Evolutionary conservation across 1,140 invertebrate species (phyloP), one percentile per base, ranked within the genome.

Genomic region (Eulimnadia texana): DNA sequence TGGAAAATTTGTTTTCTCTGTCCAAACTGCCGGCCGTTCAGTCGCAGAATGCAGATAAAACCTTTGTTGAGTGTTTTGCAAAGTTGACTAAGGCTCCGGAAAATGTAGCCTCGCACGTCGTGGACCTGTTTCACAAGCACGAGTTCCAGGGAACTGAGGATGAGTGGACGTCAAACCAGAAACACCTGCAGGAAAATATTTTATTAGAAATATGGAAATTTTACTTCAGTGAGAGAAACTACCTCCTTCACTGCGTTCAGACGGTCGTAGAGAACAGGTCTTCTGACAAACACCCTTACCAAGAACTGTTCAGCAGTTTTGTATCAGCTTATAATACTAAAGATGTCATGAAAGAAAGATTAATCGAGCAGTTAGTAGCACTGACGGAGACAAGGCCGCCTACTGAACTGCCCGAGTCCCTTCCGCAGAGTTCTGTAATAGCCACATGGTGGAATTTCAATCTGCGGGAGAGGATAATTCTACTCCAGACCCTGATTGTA

Each of bases 131-230:
- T 27, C 27, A 20, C n/a, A 25, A 20, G 20, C 25, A 57, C 22
- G 55, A 57, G 25, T 57, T 29, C 11, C n/a, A 20, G 11, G 55
- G 55, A n/a, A 57, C 55, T 42, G 55, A 9, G 1, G 55, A 57
- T 3, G 27, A 57, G 28, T 57, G 27, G 27, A 33, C 27, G n/a
- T 29, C n/a, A n/a, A 33, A 57, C 27, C 27, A 57, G 27, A 57
- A 57, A 27, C 55, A 57, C 29, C n/a, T 57, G 22, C 11, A 33
- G 10, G 16, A 27, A 29, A 27, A 20, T 3, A 23, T 57, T 2
- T 20, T 57, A 9, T 1, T 33, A 22, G 55, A 57, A 29, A 20
- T 57, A 20, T 29, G 55, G 16, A 27, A 57, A 20, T 57, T 57
- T 42, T 57, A 57, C 27, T 33, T 27, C 11, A 57, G 33, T 19